Evolutionary conservation across 2,888 invertebrate species (phyloP).

Genomic region (Brenthis daphne): DNA sequence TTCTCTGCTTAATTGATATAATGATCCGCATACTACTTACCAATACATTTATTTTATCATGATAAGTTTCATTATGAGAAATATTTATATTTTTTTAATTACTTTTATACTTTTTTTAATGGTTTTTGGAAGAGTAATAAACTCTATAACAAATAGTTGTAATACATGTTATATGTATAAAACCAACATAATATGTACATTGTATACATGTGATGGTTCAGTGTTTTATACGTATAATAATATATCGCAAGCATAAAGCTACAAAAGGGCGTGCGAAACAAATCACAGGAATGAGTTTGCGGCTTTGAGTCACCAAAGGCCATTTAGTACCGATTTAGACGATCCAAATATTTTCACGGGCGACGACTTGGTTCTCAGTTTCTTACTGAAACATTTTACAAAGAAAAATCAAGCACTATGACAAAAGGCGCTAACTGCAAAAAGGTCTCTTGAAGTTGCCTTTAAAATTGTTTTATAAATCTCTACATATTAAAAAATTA

Average conservation of each 20-base stretch:
- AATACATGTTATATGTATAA: neutral
- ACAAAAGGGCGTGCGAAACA: slow-evolving; percentile 39
- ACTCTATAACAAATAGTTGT: neutral
- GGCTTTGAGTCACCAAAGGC: slow-evolving; percentile 71
- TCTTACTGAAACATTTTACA: slow-evolving; percentile 23
- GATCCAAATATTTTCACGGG: slow-evolving; percentile 75
- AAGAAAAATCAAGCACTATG: neutral
- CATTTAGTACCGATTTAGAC: slow-evolving; percentile 73
- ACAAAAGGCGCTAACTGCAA: neutral
- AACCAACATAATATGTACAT: neutral
- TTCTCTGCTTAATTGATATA: slow-evolving; percentile 48
- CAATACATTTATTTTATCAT: slow-evolving; percentile 16
- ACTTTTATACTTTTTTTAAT: neutral
- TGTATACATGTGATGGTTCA: neutral
- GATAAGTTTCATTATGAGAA: slow-evolving; percentile 31
- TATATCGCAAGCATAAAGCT: slow-evolving; percentile 30
- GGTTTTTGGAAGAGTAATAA: too few species aligned
- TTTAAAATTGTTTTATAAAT: too few species aligned
- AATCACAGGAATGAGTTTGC: slow-evolving; percentile 45
- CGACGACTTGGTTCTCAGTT: slow-evolving; percentile 56
- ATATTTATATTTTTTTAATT: slow-evolving; percentile 21
- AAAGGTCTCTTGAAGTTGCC: neutral
- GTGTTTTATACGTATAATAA: neutral
- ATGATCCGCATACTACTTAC: slow-evolving; percentile 24
- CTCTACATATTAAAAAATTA: too few species aligned